Evolutionary conservation across 2,113 vertebrate genomes (phyloP), one percentile per base, ranked within the genome.

Genomic region (Cavia porcellus): DNA sequence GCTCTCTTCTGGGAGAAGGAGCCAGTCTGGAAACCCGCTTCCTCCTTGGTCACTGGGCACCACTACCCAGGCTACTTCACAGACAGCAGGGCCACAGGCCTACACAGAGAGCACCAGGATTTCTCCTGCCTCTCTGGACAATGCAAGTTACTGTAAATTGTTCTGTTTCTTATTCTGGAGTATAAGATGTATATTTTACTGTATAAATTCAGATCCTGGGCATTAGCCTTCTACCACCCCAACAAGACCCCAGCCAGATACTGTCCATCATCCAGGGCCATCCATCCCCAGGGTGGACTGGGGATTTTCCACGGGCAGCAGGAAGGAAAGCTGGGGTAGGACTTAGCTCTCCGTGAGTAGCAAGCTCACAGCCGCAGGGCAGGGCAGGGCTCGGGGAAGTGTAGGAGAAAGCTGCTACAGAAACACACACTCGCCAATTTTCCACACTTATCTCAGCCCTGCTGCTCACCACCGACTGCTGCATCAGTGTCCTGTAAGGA

Each of bases 401-500:
- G 4, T 89, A 95, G 45, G 66, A 92, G 57, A 79, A 77, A 52
- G 81, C 42, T 52, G 35, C 30, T 55, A 0, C 15, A 57, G 89
- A 94, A 81, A 92, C 50, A 64, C 52, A 50, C 59, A 57, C 45
- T 28, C 25, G 90, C 88, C 95, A 95, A 92, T 90, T 94, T 97
- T 82, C 92, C 79, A 57, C 13, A 96, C 92, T 97, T 97, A 96
- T 97, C 97, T 97, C 70, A 42, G 77, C 42, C 68, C 90, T 70
- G 50, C 96, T 97, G 97, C 52, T 90, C 47, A 52, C 50, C 50
- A 52, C 50, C 50, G 2, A 47, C 64, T 64, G 88, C 94, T 85
- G 52, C 68, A n/a, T 86, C 52, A 11, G 91, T 94, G 96, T 97
- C 95, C 95, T 47, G 7, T 75, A 92, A 97, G 90, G 96, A 97